Evolutionary conservation across 2,797 vertebrate genomes (phyloP).

Genomic region (Sebastes hubbsi): DNA sequence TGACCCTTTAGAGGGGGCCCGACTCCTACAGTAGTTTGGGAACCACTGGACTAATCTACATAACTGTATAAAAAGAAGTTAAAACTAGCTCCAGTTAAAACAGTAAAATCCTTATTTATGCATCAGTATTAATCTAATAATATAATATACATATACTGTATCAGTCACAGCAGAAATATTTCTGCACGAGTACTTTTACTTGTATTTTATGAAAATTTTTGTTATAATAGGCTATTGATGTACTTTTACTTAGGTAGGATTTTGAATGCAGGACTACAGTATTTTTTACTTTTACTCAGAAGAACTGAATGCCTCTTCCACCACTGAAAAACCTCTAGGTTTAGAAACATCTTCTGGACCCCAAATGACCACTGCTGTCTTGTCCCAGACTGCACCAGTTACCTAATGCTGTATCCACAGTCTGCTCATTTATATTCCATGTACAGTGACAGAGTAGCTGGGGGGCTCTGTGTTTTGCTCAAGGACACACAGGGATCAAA

Average conservation of each 20-base stretch:
- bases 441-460: background rate
- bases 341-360: background rate
- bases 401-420: background rate
- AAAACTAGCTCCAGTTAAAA: background rate
- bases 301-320: background rate
- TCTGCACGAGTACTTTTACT: background rate
- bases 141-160: background rate
- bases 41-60: background rate
- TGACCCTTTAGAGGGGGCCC: background rate
- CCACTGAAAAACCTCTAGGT: background rate
- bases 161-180: background rate
- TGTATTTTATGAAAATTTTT: background rate
- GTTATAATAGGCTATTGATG: background rate
- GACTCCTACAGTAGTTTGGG: background rate
- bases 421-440: conserved; percentile 25
- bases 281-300: background rate
- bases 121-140: background rate
- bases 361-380: background rate
- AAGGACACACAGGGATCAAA: conserved; percentile 36
- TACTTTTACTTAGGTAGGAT: background rate
- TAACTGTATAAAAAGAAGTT: background rate
- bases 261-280: background rate
- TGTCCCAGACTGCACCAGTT: background rate
- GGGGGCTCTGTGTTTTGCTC: conserved; percentile 14
- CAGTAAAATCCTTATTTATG: background rate